Evolutionary conservation across 2,113 vertebrate species (phyloP), one percentile per base, ranked within the genome.

Genomic region (Python bivittatus): DNA sequence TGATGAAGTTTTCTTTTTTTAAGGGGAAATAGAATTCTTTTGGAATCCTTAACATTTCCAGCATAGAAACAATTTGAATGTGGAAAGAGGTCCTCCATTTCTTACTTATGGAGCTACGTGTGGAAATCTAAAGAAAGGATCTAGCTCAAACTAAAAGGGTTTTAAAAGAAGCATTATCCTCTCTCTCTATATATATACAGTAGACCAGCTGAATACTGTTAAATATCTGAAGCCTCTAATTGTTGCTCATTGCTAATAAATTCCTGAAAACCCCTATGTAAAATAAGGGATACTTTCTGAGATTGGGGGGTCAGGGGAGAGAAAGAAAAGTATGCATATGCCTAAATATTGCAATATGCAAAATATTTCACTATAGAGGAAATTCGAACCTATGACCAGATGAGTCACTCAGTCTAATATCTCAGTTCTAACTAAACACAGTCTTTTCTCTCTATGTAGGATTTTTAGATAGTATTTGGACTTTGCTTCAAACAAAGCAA

Each of bases 1-100:
- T 91, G 44, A 68, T 23, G 68, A 91, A 89, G 33, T 68, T 33
- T 27, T 91, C 25, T 86, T 93, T 88, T 87, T 25, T 58, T 56
- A 17, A 56, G 38, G 53, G 85, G 44, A 57, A 60, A 60, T 27
- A n/a, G 84, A 57, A 89, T 85, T 89, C 10, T n/a, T 89, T 84
- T 61, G n/a, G 72, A 38, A 1, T 53, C 42, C 61, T 11, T 33
- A 56, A 84, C 27, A 57, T 85, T 23, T 68, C 33, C 56, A 27
- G 68, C 22, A 72, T 12, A 27, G 52, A 91, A 84, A 44, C 29
- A 11, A n/a, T n/a, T 53, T 42, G 44, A 44, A 56, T 83, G 42
- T 42, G 4, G 6, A 38, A 72, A 54, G 44, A 93, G 27, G 53
- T 22, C 9, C n/a, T n/a, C 54, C 48, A 88, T 88, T 60, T 42